phyloP scores from a whole-genome alignment of 2,888 invertebrate species.

The Oligia strigilis region DNA sequence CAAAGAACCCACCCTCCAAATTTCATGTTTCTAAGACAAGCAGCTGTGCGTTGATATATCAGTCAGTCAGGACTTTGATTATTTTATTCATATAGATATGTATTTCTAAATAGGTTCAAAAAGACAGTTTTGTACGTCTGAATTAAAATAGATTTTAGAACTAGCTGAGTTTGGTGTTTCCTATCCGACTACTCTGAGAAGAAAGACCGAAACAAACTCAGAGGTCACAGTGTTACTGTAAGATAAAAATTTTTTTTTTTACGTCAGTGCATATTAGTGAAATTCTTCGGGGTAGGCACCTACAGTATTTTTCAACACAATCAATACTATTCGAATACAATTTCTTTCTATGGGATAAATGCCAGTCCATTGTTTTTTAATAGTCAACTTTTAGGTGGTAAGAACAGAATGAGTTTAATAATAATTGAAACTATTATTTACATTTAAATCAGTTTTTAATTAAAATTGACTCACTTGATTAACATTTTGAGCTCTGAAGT shows the following conservation, averaged over 20 bases:
- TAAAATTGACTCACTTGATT: constrained; percentile 13
- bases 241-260: neutral
- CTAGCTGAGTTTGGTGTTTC: neutral
- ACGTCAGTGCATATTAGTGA: neutral
- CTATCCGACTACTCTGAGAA: neutral
- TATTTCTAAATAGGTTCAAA: no score
- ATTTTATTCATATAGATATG: no score
- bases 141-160: neutral
- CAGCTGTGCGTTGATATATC: no score
- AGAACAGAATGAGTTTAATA: neutral
- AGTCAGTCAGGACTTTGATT: no score
- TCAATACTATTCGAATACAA: neutral
- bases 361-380: neutral
- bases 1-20: no score
- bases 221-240: neutral
- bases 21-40: no score
- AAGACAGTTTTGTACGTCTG: neutral
- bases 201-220: neutral
- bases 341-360: neutral
- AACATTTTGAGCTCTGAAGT: constrained; percentile 23
- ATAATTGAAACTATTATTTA: neutral
- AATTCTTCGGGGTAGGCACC: neutral
- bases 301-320: neutral
- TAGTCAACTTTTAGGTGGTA: neutral
- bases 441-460: constrained; percentile 5